A percentile compares a stretch with the other conserved stretches of the same genome.
Evolutionary conservation across 2,797 vertebrate species (phyloP).

Genomic region (Champsocephalus esox): DNA sequence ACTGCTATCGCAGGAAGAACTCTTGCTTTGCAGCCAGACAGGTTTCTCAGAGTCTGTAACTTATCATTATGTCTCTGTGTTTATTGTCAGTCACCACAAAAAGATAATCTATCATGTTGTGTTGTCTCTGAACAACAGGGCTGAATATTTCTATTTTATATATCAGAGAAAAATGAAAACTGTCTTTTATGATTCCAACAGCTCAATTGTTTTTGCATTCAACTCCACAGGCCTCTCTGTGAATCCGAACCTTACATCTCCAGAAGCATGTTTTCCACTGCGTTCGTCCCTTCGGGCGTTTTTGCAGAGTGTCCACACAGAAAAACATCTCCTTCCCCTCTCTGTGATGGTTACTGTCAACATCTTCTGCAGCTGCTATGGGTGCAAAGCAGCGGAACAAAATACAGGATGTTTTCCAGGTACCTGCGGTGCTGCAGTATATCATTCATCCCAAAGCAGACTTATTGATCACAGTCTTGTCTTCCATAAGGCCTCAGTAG

Average conservation of each 20-base stretch:
- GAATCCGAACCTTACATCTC: constrained; percentile 7
- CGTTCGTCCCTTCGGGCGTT: constrained; percentile 30
- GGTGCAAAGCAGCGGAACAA: constrained; percentile 57
- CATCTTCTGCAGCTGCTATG: constrained; percentile 34
- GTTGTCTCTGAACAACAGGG: background rate
- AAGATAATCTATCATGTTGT: background rate
- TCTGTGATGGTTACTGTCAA: constrained; percentile 39
- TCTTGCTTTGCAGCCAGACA: background rate
- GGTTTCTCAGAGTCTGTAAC: background rate
- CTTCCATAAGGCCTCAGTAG: constrained; percentile 27
- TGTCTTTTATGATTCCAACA: background rate
- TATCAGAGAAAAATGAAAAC: background rate
- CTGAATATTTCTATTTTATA: background rate
- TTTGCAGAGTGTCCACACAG: constrained; percentile 51
- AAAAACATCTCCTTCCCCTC: constrained; percentile 23
- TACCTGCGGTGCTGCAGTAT: constrained; percentile 24
- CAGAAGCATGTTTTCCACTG: background rate
- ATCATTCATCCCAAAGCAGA: constrained; percentile 43
- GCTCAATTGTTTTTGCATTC: background rate
- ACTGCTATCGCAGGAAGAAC: background rate
- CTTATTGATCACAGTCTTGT: constrained; percentile 52
- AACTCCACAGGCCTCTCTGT: background rate
- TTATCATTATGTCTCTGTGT: constrained; percentile 19
- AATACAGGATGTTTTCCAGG: constrained; percentile 27
- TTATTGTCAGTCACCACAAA: constrained; percentile 17